Base-by-base conservation (phyloP, 2,797 vertebrate species). In the Corythornis leucogaster region DNA sequence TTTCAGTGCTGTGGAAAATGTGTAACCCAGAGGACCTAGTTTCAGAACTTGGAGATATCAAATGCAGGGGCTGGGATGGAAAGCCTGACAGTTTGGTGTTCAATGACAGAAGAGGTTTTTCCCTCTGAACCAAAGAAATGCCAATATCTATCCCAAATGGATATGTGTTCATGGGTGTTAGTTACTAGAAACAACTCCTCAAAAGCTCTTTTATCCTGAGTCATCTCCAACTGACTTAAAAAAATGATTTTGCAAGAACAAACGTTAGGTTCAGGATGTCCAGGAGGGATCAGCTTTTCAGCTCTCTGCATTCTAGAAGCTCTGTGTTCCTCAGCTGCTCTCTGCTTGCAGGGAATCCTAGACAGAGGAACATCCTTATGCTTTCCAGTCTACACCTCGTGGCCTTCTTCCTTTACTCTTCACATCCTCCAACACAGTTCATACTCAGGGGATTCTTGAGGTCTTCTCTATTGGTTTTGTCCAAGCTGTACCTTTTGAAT, bases 1-100 rank as follows among this genome's bases (percentile, higher is more conserved):
- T 89, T 88, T 91, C 79, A 90, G 71, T 48, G 59, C 66, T 85
- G 50, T 83, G 62, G 78, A 80, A 93, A 92, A 85, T 38, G 18
- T 45, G 40, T 61, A 91, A 90, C 62, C n/a, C 35, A 35, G 51
- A 75, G 30, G 48, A 87, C 16, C 30, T 90, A 9, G 55, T 80
- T 94, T 92, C 86, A 78, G 58, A 85, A 63, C 61, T 69, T 64
- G 48, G 35, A 54, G 24, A 69, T 71, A 67, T 85, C 71, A 85
- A 88, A 86, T 54, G 18, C 35, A 68, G 45, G 51, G 21, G 51
- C 55, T 77, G 53, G 31, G 28, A 81, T 12, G 82, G 73, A 77
- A 87, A 18, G 11, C 28, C 54, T 83, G 62, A 19, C 35, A 86
- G 18, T 62, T 42, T 50, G 58, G 17, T 80, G 20, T 71, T 85